phyloP scores from a whole-genome alignment of 2,113 vertebrate species.

The Mormoops blainvillei region DNA sequence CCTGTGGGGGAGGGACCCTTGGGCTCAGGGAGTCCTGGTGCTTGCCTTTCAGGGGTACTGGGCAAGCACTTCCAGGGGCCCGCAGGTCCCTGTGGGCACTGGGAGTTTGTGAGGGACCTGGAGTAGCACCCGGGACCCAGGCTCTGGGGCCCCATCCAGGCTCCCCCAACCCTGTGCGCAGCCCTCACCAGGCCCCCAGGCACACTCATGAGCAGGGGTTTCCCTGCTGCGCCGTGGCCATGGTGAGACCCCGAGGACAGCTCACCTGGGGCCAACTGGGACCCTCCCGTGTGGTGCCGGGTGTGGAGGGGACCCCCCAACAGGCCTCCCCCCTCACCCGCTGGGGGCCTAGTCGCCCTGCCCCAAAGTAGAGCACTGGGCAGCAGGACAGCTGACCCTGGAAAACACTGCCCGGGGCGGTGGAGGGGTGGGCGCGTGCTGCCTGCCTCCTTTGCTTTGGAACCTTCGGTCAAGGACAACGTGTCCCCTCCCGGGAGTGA shows the following conservation, averaged over 20 bases:
- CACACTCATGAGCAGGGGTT: not conserved
- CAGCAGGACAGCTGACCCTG: too few relatives aligned
- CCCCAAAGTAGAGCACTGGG: too few relatives aligned
- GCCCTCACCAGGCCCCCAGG: not conserved
- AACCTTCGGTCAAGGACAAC: not conserved
- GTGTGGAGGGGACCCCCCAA: too few relatives aligned
- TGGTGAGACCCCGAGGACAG: not conserved
- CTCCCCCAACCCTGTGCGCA: not conserved
- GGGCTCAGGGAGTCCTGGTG: accelerated
- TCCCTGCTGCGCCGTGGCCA: not conserved
- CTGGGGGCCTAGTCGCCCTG: too few relatives aligned
- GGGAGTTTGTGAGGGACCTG: not conserved
- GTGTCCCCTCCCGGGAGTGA: not conserved
- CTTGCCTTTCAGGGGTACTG: not conserved
- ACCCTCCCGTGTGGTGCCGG: not conserved
- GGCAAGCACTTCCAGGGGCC: not conserved
- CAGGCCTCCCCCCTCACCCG: not conserved
- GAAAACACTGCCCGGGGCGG: not conserved
- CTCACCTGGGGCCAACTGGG: not conserved
- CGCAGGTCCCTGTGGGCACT: accelerated
- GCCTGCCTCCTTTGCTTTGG: not conserved
- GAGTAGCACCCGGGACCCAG: not conserved
- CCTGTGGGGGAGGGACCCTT: accelerated
- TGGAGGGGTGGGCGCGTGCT: accelerated
- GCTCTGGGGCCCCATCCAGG: not conserved